Base-by-base conservation (phyloP, 2,797 vertebrate genomes). In the Steatocranus sp. region DNA sequence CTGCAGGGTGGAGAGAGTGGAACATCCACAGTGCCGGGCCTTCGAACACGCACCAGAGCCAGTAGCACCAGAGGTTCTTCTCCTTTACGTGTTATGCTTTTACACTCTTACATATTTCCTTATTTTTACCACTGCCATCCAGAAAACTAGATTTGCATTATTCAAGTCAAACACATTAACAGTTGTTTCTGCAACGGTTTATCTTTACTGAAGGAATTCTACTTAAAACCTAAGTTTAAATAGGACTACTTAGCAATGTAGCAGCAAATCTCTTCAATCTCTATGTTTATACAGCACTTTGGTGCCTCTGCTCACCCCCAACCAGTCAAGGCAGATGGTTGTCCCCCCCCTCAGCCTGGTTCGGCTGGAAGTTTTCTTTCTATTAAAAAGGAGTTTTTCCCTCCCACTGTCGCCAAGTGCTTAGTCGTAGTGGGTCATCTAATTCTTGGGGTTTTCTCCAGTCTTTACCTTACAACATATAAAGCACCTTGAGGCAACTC, bases 31-130 rank as follows among this genome's bases (percentile, higher is more conserved):
- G 91, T 95, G 0, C 97, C 97, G 0, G 98, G 98, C 0, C 85
- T 98, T 20, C 97, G 98, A 8, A 96, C 96, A 0, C 97, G 98
- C 48, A 98, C 97, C 90, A 96, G 98, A 87, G 96, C 95, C 61
- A 96, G 92, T 92, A 92, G 96, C 90, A 90, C 85, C 49, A 89
- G 86, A 96, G 97, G 98, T 98, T 66, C 88, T 83, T 46, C 34
- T 18, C 54, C 43, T 8, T 10, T 56, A 70, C 70, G 73, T 9
- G 5, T 27, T 51, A n/a, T 11, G 27, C 25, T 46, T 15, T 43
- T 46, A 50, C 12, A 80, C 48, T 30, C 46, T 58, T 3, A 5
- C 23, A 25, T 27, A 30, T 78, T 75, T 48, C 32, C 14, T 34
- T 56, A 51, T 38, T 23, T 75, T 48, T 18, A 81, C 50, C 41